A percentile compares a stretch with the other conserved stretches of the same genome.
phyloP scores from a whole-genome alignment of 53 echinoderm and acorn worm species.

The Hippasteria phrygiana region DNA sequence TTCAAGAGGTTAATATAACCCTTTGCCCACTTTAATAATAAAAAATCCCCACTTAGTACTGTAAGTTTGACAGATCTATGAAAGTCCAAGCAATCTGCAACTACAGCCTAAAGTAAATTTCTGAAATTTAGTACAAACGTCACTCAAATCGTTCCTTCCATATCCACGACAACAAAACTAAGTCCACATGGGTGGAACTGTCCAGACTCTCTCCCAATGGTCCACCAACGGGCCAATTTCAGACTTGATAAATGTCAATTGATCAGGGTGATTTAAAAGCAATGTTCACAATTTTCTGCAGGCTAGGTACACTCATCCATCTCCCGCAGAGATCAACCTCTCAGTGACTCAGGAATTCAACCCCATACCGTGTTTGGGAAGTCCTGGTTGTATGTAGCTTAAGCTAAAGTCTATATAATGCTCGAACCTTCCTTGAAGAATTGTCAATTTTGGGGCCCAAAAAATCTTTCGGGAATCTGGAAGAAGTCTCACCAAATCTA shows the following conservation, averaged over 20 bases:
- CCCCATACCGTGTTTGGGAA: background rate
- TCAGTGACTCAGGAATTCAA: background rate
- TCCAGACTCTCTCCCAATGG: background rate
- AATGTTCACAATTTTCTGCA: background rate
- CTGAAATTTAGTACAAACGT: background rate
- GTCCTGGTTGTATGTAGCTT: too few relatives aligned
- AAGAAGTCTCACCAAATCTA: too few relatives aligned
- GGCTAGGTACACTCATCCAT: background rate
- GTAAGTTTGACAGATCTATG: background rate
- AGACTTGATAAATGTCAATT: background rate
- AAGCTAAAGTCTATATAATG: too few relatives aligned
- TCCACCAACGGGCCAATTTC: background rate
- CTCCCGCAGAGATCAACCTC: background rate
- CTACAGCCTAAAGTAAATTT: background rate
- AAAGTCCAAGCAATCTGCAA: slow-evolving; percentile 1
- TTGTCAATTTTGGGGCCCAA: too few relatives aligned
- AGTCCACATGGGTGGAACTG: background rate
- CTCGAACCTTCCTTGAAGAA: too few relatives aligned
- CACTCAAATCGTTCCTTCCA: background rate
- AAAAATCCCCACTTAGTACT: background rate
- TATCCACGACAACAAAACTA: background rate
- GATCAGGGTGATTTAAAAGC: background rate
- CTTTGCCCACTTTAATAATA: background rate
- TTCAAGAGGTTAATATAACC: too few relatives aligned
- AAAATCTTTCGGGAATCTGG: too few relatives aligned